Percentiles rank a stretch among this genome's conserved stretches.
These are phyloP conservation scores for Micrasema longulum DNA, from an alignment of 1,140 invertebrate genomes.

Conservation along the genomic window DNA sequence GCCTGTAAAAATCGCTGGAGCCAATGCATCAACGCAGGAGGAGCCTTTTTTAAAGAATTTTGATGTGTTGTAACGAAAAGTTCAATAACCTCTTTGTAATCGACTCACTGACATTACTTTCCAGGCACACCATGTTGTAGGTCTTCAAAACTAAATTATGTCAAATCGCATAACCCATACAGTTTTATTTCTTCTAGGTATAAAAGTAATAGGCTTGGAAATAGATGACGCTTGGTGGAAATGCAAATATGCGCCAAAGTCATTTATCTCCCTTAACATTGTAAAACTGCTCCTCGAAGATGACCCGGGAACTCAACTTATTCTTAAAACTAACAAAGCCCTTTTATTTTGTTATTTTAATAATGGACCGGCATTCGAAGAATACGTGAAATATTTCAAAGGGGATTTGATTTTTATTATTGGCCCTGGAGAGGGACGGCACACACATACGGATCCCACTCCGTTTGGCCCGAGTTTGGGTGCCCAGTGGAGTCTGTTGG, in stretches of 20 bases:
- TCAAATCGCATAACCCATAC: neutral
- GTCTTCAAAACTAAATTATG: neutral
- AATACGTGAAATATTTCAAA: slow-evolving; percentile 73
- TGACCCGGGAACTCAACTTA: slow-evolving; percentile 54
- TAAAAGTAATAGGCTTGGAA: slow-evolving; percentile 62
- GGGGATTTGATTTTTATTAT: slow-evolving; percentile 77
- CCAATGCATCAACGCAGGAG: too few species aligned
- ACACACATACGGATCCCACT: slow-evolving; percentile 75
- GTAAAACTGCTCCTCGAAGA: slow-evolving; percentile 58
- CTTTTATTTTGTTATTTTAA: slow-evolving; percentile 84
- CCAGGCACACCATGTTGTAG: too few species aligned
- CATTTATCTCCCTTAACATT: slow-evolving; percentile 63
- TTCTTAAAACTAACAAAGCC: slow-evolving; percentile 64
- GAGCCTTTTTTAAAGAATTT: too few species aligned
- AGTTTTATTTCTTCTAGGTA: slow-evolving; percentile 58
- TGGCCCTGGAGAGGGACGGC: slow-evolving; percentile 73
- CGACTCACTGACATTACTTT: too few species aligned
- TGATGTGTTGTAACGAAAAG: too few species aligned
- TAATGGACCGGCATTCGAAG: slow-evolving; percentile 72
- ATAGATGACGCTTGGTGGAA: slow-evolving; percentile 67
- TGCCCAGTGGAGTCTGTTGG: slow-evolving; percentile 58
- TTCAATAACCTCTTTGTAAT: too few species aligned
- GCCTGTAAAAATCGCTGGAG: too few species aligned
- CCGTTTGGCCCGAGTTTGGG: slow-evolving; percentile 71
- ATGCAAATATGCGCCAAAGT: slow-evolving; percentile 65